phyloP scores from a whole-genome alignment of 2,888 invertebrate species.

The Orgyia antiqua region DNA sequence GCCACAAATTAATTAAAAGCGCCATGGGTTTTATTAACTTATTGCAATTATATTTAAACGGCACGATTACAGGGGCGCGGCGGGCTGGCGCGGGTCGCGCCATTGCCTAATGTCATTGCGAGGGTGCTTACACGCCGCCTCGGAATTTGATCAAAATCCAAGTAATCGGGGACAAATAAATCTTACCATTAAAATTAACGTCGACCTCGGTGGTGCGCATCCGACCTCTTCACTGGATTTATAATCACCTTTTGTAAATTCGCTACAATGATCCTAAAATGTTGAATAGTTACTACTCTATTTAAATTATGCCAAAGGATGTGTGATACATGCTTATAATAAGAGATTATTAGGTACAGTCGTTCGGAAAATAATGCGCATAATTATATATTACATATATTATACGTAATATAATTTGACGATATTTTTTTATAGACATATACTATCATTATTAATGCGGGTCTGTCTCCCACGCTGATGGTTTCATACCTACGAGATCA shows the following conservation, averaged over 20 bases:
- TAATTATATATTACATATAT: too few relatives aligned
- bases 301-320: conserved; percentile 40
- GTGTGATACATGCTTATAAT: conserved; percentile 38
- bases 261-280: conserved; percentile 41
- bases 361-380: too few relatives aligned
- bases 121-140: conserved; percentile 41
- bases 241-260: conserved; percentile 59
- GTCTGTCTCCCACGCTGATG: too few relatives aligned
- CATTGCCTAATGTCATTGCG: conserved; percentile 43
- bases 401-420: too few relatives aligned
- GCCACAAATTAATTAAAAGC: conserved; percentile 69
- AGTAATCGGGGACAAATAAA: conserved; percentile 67
- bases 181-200: conserved; percentile 67
- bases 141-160: conserved; percentile 62
- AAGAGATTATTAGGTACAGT: too few relatives aligned
- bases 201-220: conserved; percentile 43
- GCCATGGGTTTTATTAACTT: conserved; percentile 68
- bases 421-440: too few relatives aligned
- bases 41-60: conserved; percentile 72
- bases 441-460: too few relatives aligned
- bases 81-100: conserved; percentile 26
- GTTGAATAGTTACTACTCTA: conserved; percentile 40
- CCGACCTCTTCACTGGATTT: conserved; percentile 66
- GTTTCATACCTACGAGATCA: too few relatives aligned
- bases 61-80: conserved; percentile 47